Evolutionary conservation across 2,888 invertebrate species (phyloP), one percentile per base, ranked within the genome.

Genomic region (Schrankia costaestrigalis): DNA sequence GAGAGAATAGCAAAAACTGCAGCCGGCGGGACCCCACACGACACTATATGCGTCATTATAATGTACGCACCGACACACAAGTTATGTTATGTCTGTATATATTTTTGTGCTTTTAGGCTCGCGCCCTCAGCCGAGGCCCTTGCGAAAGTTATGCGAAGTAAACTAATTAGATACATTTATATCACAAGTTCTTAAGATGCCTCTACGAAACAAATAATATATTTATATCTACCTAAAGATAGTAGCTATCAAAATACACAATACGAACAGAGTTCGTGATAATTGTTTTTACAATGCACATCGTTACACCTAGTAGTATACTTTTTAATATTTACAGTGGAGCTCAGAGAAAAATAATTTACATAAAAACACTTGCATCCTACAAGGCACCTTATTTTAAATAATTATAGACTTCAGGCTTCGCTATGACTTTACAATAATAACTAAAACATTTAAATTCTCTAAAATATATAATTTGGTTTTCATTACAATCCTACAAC

Each of bases 381-480:
- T 81, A 83, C 71, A 84, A 84, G 83, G 85, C 83, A 85, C 81
- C 84, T 84, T 81, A 85, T 78, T 56, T 81, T 78, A 82, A 82
- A 83, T 85, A 82, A 74, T 78, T 71, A 78, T 79, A 81, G 78
- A 83, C 78, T 82, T 83, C 79, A 84, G 81, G 86, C 84, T 83
- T 83, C 77, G 69, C 80, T 82, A 80, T 84, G 84, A 85, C 85
- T 85, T 83, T 84, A 85, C 78, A 78, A 79, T 72, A 78, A 79
- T 79, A 82, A 81, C 80, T 84, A 83, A 82, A 79, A 74, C 72
- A 72, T 79, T 80, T 84, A 81, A 80, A 82, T 83, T 82, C 80
- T 85, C 83, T 86, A 86, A 79, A 81, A 85, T 84, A 85, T 86
- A 85, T 83, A 85, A 84, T 87, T 87, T 87, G 86, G 87, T 85